These are phyloP conservation scores for Heliconius hortense DNA, from an alignment of 2,888 invertebrate genomes.

Conservation along the genomic window DNA sequence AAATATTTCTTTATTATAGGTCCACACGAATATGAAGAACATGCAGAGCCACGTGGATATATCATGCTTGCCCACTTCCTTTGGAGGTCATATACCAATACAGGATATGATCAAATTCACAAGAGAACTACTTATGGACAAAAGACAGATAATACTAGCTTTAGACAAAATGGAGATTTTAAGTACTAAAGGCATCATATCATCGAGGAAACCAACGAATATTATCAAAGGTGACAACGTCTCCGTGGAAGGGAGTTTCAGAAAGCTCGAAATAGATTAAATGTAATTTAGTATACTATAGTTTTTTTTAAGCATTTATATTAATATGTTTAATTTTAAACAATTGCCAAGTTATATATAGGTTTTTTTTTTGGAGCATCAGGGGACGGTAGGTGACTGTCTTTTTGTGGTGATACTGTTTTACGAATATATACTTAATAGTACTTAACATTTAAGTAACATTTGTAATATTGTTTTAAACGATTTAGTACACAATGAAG, in stretches of 20 bases:
- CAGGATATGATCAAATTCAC: conserved; percentile 87
- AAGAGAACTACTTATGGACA: conserved; percentile 83
- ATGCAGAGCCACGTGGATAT: conserved; percentile 83
- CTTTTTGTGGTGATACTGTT: neutral
- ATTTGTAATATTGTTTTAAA: neutral
- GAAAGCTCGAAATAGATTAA: conserved; percentile 86
- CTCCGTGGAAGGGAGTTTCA: conserved; percentile 84
- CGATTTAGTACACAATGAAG: neutral
- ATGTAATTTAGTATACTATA: conserved; percentile 24
- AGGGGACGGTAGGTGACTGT: conserved; percentile 4
- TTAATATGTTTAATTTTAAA: conserved; percentile 7
- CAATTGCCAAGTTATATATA: neutral
- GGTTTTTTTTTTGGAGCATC: conserved; percentile 5
- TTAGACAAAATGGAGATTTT: conserved; percentile 85
- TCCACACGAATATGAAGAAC: conserved; percentile 82
- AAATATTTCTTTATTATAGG: conserved; percentile 54
- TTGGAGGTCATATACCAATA: conserved; percentile 87
- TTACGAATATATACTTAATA: neutral
- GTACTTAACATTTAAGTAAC: neutral
- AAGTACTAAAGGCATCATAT: conserved; percentile 81
- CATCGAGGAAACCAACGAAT: conserved; percentile 57
- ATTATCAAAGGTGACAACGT: conserved; percentile 57
- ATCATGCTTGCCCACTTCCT: conserved; percentile 85
- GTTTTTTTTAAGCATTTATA: conserved; percentile 34
- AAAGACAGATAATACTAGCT: conserved; percentile 81